Evolutionary conservation across 2,888 invertebrate species (phyloP).

Genomic region (Drosophila borealis): DNA sequence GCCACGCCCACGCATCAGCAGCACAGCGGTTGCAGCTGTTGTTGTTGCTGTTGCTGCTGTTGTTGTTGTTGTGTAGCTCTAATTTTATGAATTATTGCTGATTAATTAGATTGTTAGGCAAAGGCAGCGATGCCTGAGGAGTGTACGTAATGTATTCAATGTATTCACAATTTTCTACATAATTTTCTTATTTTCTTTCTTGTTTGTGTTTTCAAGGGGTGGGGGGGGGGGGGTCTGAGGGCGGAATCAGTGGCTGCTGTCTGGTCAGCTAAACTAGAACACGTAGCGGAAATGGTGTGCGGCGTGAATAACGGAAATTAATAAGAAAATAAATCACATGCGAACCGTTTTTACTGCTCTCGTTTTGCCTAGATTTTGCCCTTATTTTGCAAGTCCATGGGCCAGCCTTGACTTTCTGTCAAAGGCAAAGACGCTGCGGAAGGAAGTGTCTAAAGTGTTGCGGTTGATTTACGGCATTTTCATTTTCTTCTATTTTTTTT

Average conservation of each 20-base stretch:
- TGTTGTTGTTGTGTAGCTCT: conserved; percentile 49
- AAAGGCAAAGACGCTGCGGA: conserved; percentile 55
- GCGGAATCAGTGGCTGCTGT: conserved; percentile 2
- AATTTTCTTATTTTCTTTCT: conserved; percentile 13
- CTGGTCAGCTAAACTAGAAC: conserved; percentile 50
- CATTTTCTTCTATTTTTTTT: neutral
- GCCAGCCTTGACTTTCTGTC: conserved; percentile 53
- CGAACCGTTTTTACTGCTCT: conserved; percentile 48
- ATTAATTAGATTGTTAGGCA: conserved; percentile 69
- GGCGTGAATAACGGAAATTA: conserved; percentile 73
- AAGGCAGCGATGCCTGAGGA: conserved; percentile 37
- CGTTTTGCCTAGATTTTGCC: conserved; percentile 20
- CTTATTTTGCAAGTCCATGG: conserved; percentile 18
- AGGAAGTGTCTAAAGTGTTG: conserved; percentile 66
- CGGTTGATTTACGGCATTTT: conserved; percentile 64
- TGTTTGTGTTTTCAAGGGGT: neutral
- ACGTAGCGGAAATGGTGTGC: conserved; percentile 69
- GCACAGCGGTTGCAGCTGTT: conserved; percentile 11
- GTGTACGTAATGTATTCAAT: conserved; percentile 54
- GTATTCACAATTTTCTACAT: conserved; percentile 28
- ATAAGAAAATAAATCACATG: conserved; percentile 74
- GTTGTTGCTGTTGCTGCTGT: conserved; percentile 34
- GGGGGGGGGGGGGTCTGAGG: neutral
- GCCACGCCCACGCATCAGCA: conserved; percentile 39
- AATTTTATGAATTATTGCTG: conserved; percentile 73